Evolutionary conservation across 2,888 invertebrate species (phyloP).

Genomic region (Apamea epomidion): DNA sequence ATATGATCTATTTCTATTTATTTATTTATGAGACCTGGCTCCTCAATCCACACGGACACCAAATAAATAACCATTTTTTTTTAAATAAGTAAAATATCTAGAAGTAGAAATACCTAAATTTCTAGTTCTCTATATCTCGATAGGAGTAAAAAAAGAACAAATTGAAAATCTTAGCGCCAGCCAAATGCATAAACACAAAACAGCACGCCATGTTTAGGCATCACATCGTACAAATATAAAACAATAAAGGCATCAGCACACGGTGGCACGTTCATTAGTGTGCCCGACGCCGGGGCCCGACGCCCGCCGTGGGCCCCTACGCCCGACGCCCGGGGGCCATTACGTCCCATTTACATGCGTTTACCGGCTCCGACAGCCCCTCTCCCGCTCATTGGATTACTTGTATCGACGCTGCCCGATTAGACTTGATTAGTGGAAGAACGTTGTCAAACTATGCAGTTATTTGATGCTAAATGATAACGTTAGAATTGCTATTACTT

Average conservation of each 20-base stretch:
- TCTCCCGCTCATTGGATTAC: slow-evolving; percentile 74
- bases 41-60: not conserved
- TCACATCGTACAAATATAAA: slow-evolving; percentile 49
- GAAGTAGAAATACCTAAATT: not conserved
- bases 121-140: not conserved
- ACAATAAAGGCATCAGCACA: slow-evolving; percentile 40
- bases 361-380: slow-evolving; percentile 56
- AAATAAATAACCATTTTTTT: not conserved
- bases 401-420: slow-evolving; percentile 62
- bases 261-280: slow-evolving; percentile 63
- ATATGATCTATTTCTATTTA: too few relatives aligned
- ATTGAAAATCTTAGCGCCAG: not conserved
- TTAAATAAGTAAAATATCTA: too few relatives aligned
- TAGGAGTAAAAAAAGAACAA: not conserved
- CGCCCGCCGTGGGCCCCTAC: slow-evolving; percentile 43
- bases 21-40: not conserved
- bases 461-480: slow-evolving; percentile 21
- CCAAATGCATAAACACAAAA: slow-evolving; percentile 25
- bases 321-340: slow-evolving; percentile 67
- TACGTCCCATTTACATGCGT: slow-evolving; percentile 80
- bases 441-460: slow-evolving; percentile 43
- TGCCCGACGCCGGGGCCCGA: slow-evolving; percentile 41
- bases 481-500: not conserved
- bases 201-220: slow-evolving; percentile 38
- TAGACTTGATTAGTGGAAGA: slow-evolving; percentile 62